Conservation (phyloP, 2,113 vertebrate genomes). For the Rhineura floridana region DNA sequence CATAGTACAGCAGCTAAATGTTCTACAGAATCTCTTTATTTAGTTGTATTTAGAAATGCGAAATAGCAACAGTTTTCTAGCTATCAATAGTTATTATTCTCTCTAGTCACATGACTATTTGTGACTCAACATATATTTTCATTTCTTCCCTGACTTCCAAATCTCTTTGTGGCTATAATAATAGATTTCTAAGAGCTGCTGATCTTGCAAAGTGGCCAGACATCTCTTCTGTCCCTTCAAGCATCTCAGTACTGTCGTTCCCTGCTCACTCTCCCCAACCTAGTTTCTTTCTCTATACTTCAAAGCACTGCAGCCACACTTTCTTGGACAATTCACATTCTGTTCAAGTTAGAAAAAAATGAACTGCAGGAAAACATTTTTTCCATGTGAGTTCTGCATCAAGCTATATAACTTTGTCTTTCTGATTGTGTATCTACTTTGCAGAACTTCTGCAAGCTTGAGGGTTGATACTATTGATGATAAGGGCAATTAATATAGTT, state of each 20-base stretch:
- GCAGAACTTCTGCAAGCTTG: neutral
- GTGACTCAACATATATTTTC: neutral
- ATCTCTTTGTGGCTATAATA: constrained; percentile 29
- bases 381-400: constrained; percentile 24
- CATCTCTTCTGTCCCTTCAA: constrained; percentile 42
- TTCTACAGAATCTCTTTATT: constrained; percentile 37
- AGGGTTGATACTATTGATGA: neutral
- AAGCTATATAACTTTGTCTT: constrained; percentile 34
- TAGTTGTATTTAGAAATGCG: neutral
- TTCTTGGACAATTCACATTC: constrained; percentile 54
- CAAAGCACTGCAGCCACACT: constrained; percentile 49
- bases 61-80: constrained; percentile 20
- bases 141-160: constrained; percentile 43
- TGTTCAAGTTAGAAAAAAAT: constrained; percentile 53
- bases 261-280: rapidly evolving
- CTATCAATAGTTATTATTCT: neutral
- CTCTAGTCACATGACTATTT: constrained; percentile 14
- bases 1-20: constrained; percentile 24
- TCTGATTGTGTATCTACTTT: neutral
- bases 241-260: constrained; percentile 35
- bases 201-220: constrained; percentile 46
- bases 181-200: constrained; percentile 42
- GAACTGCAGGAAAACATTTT: constrained; percentile 23
- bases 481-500: neutral
- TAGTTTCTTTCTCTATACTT: constrained; percentile 45